Base-by-base conservation (phyloP, 2,113 vertebrate genomes). In the Axis porcinus region DNA sequence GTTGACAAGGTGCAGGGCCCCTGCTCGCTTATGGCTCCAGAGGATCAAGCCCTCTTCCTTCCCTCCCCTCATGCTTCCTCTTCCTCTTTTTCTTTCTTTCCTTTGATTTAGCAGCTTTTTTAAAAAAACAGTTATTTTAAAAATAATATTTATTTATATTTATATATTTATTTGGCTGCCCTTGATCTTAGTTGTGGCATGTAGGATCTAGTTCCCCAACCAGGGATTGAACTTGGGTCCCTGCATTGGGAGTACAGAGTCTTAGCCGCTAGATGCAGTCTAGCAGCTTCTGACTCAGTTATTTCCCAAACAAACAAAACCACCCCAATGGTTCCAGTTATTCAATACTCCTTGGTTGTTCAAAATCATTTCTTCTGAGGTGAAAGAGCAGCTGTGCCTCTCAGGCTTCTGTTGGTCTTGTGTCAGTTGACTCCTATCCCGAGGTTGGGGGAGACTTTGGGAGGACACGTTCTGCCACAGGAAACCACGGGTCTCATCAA, bases 381-480 rank as follows among this genome's bases (percentile, higher is more conserved):
- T 30, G 52, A 57, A 25, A 7, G 57, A 87, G 19, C 28, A 87
- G 50, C 70, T 70, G 27, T 1, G 6, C 6, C 10, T 8, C 81
- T 62, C 84, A 40, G 88, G 21, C 45, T 15, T 30, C 30, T 33
- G 55, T 30, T 52, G 50, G 3, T 47, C 40, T 45, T 7, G 10
- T 11, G 25, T 27, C 47, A 27, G 47, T 30, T 58, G 36, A 43
- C 8, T 62, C 57, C 33, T 33, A 5, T n/a, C 7, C 27, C 3
- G 5, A 83, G 10, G 11, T 74, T 4, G 0, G 0, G 7, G 19
- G 64, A 76, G 23, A 64, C 15, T n/a, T 12, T 3, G 4, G n/a
- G 40, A 58, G 43, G 16, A 23, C n/a, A 40, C 1, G 1, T 8
- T 9, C 45, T 17, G 55, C 43, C 81, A 57, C 62, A 23, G 74